Evolutionary conservation across 2,888 invertebrate species (phyloP), one percentile per base, ranked within the genome.

Genomic region (Rhyacophila evoluta): DNA sequence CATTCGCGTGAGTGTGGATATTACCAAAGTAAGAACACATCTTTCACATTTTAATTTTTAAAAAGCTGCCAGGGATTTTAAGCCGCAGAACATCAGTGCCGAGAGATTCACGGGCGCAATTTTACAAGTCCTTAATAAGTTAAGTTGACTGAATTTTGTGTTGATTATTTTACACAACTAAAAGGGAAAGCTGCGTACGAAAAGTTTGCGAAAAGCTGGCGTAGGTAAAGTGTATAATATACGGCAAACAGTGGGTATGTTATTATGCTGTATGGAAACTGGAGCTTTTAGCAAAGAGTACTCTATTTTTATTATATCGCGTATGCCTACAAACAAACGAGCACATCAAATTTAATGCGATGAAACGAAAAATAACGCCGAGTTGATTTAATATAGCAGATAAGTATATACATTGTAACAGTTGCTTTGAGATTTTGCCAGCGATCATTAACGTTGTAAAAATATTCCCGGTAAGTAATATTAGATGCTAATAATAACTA

Each of bases 301-400:
- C 55, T 55, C 55, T 55, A 25, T 55, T 55, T 41, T 55, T 55
- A 55, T 55, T 55, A 55, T 55, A 55, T 25, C 19, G 15, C 55
- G 1, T 55, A 55, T 25, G 55, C 55, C 19, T 55, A 55, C 55
- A 55, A 55, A 55, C 55, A 55, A 55, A 55, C 55, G 8, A 2
- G 55, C 2, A 19, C 55, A 55, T 55, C 19, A 19, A 55, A 55
- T 55, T 55, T 55, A 55, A 55, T 55, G 25, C 55, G 55, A 25
- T 25, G 55, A 25, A 55, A 19, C 19, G 15, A 55, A 55, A 55
- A 55, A 55, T 4, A 55, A 55, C 19, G 25, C 55, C 19, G 19
- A 41, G 15, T 41, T 41, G 41, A 41, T 41, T 55, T 55, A 55
- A 25, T 55, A 33, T 6, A 2, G 15, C 15, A 55, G 5, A 55